These are phyloP conservation scores for Oreotrochilus melanogaster DNA, from an alignment of 2,113 vertebrate genomes.

Conservation along the genomic window DNA sequence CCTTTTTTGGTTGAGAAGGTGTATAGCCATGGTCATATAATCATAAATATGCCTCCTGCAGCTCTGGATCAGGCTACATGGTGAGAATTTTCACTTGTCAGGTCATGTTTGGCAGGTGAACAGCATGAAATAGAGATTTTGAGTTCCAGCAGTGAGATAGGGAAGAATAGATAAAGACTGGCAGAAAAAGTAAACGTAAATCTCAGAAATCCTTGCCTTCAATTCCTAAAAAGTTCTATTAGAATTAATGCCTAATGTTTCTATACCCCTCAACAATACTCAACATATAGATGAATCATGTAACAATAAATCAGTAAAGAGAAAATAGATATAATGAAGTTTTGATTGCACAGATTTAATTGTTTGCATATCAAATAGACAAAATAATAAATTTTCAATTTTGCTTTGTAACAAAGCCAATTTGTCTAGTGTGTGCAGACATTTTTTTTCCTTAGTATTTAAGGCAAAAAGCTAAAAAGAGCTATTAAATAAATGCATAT, in stretches of 20 bases:
- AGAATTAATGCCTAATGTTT: neutral
- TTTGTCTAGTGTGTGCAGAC: neutral
- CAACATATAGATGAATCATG: neutral
- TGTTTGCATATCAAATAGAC: neutral
- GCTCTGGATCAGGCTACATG: neutral
- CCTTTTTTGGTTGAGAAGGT: neutral
- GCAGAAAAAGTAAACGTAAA: neutral
- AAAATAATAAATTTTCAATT: neutral
- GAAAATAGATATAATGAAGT: neutral
- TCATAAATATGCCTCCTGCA: neutral
- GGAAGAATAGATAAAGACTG: neutral
- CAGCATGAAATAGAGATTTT: neutral
- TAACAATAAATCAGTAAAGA: neutral
- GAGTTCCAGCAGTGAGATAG: neutral
- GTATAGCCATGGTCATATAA: neutral
- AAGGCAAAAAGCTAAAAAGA: neutral
- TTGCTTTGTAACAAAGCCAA: neutral
- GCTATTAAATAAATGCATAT: neutral
- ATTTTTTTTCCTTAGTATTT: neutral
- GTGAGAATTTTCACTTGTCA: neutral
- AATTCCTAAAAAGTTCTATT: neutral
- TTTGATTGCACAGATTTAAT: neutral
- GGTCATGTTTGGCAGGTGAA: neutral
- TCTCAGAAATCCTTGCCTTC: neutral
- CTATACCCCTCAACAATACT: neutral